Evolutionary conservation across 2,888 invertebrate genomes (phyloP).

Genomic region (Acronicta psi): DNA sequence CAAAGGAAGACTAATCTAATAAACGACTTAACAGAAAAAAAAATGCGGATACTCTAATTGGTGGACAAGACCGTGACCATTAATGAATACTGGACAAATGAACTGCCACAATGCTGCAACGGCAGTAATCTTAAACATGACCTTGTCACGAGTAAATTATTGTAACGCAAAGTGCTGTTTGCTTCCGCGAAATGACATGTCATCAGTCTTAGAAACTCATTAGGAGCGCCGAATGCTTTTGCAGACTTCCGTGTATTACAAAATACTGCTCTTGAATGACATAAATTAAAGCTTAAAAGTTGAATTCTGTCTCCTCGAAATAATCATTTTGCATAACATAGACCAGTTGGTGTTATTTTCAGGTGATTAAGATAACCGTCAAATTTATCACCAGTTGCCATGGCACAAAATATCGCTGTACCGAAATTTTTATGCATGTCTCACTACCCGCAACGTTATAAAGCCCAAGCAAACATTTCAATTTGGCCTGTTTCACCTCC

Average conservation of each 20-base stretch:
- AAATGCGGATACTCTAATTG: constrained; percentile 85
- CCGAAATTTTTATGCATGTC: not conserved
- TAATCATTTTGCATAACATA: not conserved
- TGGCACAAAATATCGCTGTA: constrained; percentile 4
- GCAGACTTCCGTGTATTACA: constrained; percentile 73
- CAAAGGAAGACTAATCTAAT: constrained; percentile 81
- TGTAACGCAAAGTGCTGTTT: constrained; percentile 42
- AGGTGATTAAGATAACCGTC: constrained; percentile 40
- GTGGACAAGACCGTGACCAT: constrained; percentile 81
- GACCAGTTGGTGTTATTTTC: constrained; percentile 14
- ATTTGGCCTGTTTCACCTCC: too few relatives aligned
- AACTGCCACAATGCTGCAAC: constrained; percentile 59
- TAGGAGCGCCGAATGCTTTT: constrained; percentile 67
- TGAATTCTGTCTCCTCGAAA: constrained; percentile 21
- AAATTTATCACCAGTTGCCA: constrained; percentile 16
- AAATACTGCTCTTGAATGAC: constrained; percentile 49
- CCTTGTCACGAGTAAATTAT: constrained; percentile 64
- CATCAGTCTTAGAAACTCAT: constrained; percentile 72
- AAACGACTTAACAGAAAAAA: constrained; percentile 81
- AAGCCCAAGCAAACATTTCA: too few relatives aligned
- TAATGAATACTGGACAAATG: constrained; percentile 70
- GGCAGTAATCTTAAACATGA: constrained; percentile 51
- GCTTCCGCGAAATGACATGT: constrained; percentile 58
- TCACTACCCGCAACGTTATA: constrained; percentile 14
- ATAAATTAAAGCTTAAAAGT: constrained; percentile 28